These are phyloP conservation scores for Monochamus saltuarius DNA, from an alignment of 1,140 invertebrate species.

Conservation along the genomic window DNA sequence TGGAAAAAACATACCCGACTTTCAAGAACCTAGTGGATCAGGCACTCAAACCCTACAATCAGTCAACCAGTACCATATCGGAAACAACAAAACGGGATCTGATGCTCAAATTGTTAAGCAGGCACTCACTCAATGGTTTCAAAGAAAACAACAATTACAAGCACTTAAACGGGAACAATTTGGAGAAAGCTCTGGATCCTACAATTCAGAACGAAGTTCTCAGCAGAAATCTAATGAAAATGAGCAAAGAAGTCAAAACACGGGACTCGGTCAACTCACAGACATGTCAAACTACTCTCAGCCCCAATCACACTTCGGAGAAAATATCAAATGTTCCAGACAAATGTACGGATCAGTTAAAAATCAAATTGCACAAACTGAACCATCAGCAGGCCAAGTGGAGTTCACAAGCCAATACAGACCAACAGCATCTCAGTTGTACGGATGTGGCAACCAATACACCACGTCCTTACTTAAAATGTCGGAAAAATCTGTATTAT, in stretches of 20 bases:
- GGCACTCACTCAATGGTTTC: not conserved
- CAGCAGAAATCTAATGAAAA: not conserved
- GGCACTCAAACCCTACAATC: not conserved
- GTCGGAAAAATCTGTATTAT: too few species aligned
- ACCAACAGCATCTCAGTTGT: too few species aligned
- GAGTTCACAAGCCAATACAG: too few species aligned
- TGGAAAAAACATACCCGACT: not conserved
- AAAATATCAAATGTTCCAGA: not conserved
- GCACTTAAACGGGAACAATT: not conserved
- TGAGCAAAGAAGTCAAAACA: not conserved
- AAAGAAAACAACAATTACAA: slow-evolving; percentile 12
- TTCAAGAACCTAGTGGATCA: slow-evolving; percentile 4
- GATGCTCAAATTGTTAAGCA: slow-evolving; percentile 13
- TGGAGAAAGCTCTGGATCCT: not conserved
- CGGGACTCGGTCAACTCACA: not conserved
- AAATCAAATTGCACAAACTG: not conserved
- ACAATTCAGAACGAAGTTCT: not conserved
- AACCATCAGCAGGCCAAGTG: too few species aligned
- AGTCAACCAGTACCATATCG: slow-evolving; percentile 6
- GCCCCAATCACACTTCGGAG: not conserved
- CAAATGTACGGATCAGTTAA: not conserved
- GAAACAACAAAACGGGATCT: not conserved
- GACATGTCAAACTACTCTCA: not conserved
- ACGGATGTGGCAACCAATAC: too few species aligned
- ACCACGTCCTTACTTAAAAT: too few species aligned